These are phyloP conservation scores for Gambusia yucatana DNA, from an alignment of 2,797 vertebrate genomes.

Conservation along the genomic window DNA sequence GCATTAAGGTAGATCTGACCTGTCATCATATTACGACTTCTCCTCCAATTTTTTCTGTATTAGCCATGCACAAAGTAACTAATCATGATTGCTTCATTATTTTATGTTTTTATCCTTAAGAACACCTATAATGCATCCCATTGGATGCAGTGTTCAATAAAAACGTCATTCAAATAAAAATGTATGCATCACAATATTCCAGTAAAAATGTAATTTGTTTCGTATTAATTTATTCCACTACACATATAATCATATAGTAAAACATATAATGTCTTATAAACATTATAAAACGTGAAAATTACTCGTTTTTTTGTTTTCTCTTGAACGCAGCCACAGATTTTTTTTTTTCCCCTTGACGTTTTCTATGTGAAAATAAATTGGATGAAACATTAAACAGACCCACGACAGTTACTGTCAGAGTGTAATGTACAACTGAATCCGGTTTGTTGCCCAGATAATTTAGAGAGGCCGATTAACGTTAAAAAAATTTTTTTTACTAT, in stretches of 20 bases:
- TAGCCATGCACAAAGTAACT: constrained; percentile 24
- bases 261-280: too few relatives aligned
- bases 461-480: background rate
- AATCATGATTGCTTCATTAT: constrained; percentile 19
- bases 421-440: background rate
- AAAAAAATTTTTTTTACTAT: background rate
- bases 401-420: background rate
- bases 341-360: too few relatives aligned
- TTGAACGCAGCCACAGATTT: background rate
- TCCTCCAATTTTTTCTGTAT: constrained; percentile 37
- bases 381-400: background rate
- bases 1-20: constrained; percentile 50
- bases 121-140: background rate
- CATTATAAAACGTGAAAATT: background rate
- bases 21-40: constrained; percentile 45
- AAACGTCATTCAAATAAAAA: background rate
- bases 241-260: background rate
- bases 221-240: background rate
- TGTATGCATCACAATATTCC: background rate
- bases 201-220: background rate
- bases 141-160: background rate
- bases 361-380: background rate
- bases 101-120: constrained; percentile 13
- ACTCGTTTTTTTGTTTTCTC: background rate
- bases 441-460: background rate